phyloP scores from a whole-genome alignment of 2,113 vertebrate genomes.

The Arenaria interpres region DNA sequence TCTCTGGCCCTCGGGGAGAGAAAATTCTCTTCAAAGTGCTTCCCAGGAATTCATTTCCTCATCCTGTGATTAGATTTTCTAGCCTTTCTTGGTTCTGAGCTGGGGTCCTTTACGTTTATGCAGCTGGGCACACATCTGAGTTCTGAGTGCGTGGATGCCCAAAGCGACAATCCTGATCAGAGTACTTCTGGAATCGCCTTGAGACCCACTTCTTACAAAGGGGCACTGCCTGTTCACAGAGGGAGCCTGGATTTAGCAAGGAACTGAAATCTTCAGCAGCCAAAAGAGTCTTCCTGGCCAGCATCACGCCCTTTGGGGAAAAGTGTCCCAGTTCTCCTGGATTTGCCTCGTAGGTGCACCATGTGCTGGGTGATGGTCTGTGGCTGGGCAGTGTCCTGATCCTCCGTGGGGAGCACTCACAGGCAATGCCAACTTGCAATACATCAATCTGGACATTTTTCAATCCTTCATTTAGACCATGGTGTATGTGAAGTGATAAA shows the following conservation, averaged over 20 bases:
- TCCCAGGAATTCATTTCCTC: conserved; percentile 57
- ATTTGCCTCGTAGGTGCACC: not conserved
- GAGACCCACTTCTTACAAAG: not conserved
- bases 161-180: not conserved
- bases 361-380: not conserved
- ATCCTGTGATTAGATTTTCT: not conserved
- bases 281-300: not conserved
- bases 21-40: conserved; percentile 39
- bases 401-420: not conserved
- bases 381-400: not conserved
- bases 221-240: not conserved
- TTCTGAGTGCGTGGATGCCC: not conserved
- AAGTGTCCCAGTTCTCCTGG: not conserved
- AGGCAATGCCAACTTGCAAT: not conserved
- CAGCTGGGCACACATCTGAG: not conserved
- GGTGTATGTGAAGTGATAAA: not conserved
- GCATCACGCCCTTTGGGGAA: not conserved
- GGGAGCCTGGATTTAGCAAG: not conserved
- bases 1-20: not conserved
- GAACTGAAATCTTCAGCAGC: not conserved
- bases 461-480: not conserved
- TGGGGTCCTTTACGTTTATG: not conserved
- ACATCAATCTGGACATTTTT: not conserved
- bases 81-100: not conserved
- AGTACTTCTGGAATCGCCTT: not conserved